Evolutionary conservation across 2,797 vertebrate species (phyloP).

Genomic region (Pangasius macronema): DNA sequence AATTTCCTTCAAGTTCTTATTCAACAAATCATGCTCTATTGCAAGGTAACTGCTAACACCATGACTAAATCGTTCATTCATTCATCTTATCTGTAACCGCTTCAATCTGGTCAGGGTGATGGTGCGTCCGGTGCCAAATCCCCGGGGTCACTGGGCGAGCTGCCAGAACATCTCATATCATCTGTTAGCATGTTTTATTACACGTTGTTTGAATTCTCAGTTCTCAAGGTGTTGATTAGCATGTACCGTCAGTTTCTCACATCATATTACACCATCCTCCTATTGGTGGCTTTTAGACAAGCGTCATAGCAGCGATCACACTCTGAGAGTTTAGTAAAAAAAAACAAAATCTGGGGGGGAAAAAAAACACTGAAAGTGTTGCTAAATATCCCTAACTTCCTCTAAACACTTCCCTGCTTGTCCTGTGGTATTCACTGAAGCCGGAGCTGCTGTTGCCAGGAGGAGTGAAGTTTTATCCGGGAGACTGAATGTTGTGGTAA

Average conservation of each 20-base stretch:
- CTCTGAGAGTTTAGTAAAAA: background rate
- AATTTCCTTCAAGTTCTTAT: background rate
- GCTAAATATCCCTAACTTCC: background rate
- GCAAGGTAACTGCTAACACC: background rate
- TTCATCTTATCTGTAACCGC: background rate
- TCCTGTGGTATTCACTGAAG: background rate
- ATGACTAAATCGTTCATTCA: background rate
- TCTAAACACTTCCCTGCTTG: background rate
- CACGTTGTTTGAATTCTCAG: background rate
- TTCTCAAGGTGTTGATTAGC: background rate
- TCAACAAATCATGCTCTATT: background rate
- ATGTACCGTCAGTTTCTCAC: background rate
- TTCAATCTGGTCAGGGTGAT: background rate
- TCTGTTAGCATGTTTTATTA: background rate
- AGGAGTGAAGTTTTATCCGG: constrained; percentile 21
- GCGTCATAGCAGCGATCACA: background rate
- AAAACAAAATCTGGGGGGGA: background rate
- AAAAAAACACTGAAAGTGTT: background rate
- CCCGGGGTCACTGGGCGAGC: background rate
- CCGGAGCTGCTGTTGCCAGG: background rate
- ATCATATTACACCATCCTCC: background rate
- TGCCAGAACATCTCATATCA: background rate
- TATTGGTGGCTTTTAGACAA: background rate
- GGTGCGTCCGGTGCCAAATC: background rate
- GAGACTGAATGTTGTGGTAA: constrained; percentile 31